phyloP scores from a whole-genome alignment of 2,888 invertebrate species.

The Drosophila ezoana region DNA sequence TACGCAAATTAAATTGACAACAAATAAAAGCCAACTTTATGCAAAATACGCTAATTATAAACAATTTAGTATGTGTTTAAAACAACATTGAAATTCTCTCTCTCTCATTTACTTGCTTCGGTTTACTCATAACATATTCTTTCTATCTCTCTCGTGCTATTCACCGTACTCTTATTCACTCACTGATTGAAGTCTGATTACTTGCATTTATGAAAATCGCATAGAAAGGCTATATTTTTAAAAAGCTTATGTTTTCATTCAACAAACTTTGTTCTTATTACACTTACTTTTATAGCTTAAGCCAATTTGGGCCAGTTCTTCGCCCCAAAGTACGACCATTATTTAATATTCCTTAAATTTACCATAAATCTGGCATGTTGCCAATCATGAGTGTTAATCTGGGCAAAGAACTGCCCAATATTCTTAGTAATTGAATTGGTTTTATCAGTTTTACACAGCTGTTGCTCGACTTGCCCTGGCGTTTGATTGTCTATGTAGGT shows the following conservation, averaged over 20 bases:
- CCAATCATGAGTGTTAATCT: background rate
- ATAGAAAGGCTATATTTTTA: background rate
- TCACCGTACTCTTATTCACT: too few species aligned
- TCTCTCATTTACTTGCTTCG: background rate
- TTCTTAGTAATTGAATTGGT: slow-evolving; percentile 5
- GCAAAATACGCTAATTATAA: slow-evolving; percentile 1
- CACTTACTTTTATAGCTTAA: background rate
- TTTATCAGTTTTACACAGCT: slow-evolving; percentile 14
- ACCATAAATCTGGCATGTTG: slow-evolving; percentile 16
- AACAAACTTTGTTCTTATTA: background rate
- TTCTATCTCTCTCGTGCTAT: too few species aligned
- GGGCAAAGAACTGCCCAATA: background rate
- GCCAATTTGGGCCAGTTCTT: background rate
- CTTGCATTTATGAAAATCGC: background rate
- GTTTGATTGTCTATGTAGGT: background rate
- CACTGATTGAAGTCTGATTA: too few species aligned
- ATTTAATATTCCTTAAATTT: background rate
- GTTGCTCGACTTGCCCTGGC: slow-evolving; percentile 1
- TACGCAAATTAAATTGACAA: slow-evolving; percentile 28
- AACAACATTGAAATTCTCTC: background rate
- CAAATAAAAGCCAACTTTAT: slow-evolving; percentile 5
- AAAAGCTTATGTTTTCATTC: background rate
- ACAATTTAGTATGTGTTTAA: background rate
- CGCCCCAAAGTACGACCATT: background rate
- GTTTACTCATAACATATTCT: too few species aligned